Conservation (phyloP, 1,140 invertebrate species). For the Drosophila elegans region DNA sequence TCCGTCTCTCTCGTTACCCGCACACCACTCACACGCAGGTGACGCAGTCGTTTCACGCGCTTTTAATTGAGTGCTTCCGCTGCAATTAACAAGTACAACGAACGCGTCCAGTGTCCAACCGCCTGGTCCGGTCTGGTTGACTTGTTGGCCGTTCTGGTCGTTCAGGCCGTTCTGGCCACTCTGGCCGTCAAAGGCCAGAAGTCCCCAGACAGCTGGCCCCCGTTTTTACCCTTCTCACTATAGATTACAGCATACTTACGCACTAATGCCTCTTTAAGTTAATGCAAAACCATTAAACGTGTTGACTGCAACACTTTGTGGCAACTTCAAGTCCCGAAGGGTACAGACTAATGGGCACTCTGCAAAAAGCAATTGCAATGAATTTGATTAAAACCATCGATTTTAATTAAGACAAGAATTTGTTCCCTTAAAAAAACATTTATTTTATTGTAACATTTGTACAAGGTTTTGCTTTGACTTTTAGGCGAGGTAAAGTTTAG, state of each 20-base stretch:
- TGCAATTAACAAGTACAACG: constrained; percentile 82
- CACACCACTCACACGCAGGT: constrained; percentile 45
- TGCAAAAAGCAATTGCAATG: neutral
- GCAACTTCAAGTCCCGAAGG: constrained; percentile 15
- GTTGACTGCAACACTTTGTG: constrained; percentile 77
- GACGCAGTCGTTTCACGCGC: constrained; percentile 80
- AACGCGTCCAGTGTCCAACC: constrained; percentile 61
- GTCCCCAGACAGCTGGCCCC: constrained; percentile 12
- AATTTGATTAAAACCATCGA: constrained; percentile 19
- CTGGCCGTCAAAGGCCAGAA: constrained; percentile 24
- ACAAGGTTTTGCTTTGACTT: neutral
- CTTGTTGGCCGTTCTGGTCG: constrained; percentile 20
- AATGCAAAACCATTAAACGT: constrained; percentile 76
- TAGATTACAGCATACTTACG: constrained; percentile 77
- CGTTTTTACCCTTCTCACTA: constrained; percentile 32
- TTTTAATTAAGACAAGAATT: constrained; percentile 18
- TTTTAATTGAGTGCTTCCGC: constrained; percentile 83
- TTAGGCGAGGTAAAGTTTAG: neutral
- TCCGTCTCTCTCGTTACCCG: neutral
- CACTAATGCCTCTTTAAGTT: constrained; percentile 76
- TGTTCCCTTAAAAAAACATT: constrained; percentile 2
- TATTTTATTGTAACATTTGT: neutral
- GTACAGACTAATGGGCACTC: constrained; percentile 13
- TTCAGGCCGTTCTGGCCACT: constrained; percentile 14
- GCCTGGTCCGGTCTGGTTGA: constrained; percentile 36